These are phyloP conservation scores for Gyrodactylus salaris DNA, from an alignment of 1,140 invertebrate genomes.

Conservation along the genomic window DNA sequence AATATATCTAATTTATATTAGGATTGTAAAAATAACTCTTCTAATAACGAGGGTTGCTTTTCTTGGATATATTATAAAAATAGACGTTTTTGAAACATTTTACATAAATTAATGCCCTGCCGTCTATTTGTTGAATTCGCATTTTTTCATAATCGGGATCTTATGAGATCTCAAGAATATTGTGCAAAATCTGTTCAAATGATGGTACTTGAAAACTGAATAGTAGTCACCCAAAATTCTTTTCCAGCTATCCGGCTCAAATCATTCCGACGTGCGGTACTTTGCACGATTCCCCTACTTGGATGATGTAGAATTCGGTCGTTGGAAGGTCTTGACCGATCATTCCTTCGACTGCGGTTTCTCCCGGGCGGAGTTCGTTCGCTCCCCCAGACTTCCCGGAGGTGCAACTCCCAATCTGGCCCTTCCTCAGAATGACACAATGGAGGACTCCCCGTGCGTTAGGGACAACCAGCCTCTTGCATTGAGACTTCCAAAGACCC, in stretches of 20 bases:
- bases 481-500: background rate
- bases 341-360: background rate
- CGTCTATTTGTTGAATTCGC: too few relatives aligned
- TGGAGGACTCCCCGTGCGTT: background rate
- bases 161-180: too few relatives aligned
- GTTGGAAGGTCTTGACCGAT: background rate
- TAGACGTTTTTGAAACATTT: too few relatives aligned
- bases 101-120: too few relatives aligned
- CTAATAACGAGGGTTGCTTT: too few relatives aligned
- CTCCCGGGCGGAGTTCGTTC: background rate
- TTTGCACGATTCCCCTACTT: background rate
- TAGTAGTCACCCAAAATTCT: background rate
- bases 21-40: too few relatives aligned
- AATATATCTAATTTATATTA: too few relatives aligned
- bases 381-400: background rate
- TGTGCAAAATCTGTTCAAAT: too few relatives aligned
- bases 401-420: background rate
- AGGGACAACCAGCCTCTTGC: background rate
- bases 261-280: background rate
- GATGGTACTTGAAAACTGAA: too few relatives aligned
- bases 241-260: background rate
- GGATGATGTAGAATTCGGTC: background rate
- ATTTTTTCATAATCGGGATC: too few relatives aligned
- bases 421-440: background rate
- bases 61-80: too few relatives aligned